Base-by-base conservation (phyloP, 1,140 invertebrate genomes). In the Meloidogyne exigua region DNA sequence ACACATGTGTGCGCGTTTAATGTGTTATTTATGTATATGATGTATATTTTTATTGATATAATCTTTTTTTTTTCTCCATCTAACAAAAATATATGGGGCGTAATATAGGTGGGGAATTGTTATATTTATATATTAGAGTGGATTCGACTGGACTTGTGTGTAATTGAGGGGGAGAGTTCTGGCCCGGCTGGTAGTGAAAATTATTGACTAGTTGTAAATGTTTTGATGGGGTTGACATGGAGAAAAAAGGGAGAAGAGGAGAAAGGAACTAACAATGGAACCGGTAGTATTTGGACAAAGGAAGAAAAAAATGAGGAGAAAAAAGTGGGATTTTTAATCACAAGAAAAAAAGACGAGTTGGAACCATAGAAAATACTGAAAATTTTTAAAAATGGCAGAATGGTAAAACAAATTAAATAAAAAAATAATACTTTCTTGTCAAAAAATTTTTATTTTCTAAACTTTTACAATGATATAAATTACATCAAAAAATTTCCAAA, bases 221-320 rank as follows among this genome's bases (percentile, higher is more conserved):
- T 57, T 57, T 57, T 57, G 49, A n/a, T n/a, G n/a, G 18, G 15
- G 44, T 49, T n/a, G 49, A 57, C 18, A 57, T 57, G 49, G 18
- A n/a, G 49, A n/a, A n/a, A 57, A n/a, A 10, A 5, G 49, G 7
- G 13, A 15, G 15, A 18, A 44, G 12, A 12, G 42, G 42, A 4
- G 18, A n/a, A 57, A 57, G 49, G 49, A 57, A 57, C 49, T 18
- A 57, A 57, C 49, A 57, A 57, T 57, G 18, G 49, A 57, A 57
- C 49, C 49, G 49, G 49, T 57, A 57, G 49, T 57, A 57, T n/a
- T 57, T 57, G 49, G 49, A 57, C 49, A 57, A n/a, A n/a, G n/a
- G 49, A 9, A 57, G 21, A 21, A n/a, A n/a, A 10, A 12, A n/a
- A 7, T 5, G 18, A n/a, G 9, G n/a, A 18, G 10, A 10, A 32